Conservation (phyloP, 2,888 invertebrate species). For the Phorcus lineatus region DNA sequence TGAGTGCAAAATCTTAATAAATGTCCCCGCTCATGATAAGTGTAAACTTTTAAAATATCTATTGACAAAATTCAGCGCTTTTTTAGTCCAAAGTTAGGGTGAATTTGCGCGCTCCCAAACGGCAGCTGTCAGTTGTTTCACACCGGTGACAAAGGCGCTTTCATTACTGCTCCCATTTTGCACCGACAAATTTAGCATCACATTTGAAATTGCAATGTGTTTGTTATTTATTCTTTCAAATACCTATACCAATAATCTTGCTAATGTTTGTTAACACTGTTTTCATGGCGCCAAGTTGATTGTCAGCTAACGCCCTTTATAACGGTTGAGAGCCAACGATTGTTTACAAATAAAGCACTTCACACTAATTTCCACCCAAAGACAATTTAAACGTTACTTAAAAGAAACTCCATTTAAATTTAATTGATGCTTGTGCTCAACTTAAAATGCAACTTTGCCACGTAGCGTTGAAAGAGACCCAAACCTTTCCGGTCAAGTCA, state of each 20-base stretch:
- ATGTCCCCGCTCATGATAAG: no score
- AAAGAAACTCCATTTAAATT: no score
- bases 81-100: not conserved
- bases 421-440: no score
- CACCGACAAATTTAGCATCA: not conserved
- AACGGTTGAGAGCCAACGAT: slow-evolving; percentile 27
- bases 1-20: not conserved
- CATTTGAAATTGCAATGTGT: no score
- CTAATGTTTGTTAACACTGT: no score
- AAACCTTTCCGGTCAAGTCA: no score
- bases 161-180: not conserved
- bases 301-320: not conserved
- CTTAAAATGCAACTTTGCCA: no score
- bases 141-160: not conserved
- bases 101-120: slow-evolving; percentile 22
- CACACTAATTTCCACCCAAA: no score
- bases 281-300: slow-evolving; percentile 21
- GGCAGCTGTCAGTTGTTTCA: slow-evolving; percentile 24
- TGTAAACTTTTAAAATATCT: not conserved
- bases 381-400: no score
- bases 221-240: no score
- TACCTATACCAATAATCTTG: no score
- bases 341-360: slow-evolving; percentile 19
- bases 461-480: no score
- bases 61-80: not conserved